Evolutionary conservation across 2,888 invertebrate genomes (phyloP), one percentile per base, ranked within the genome.

Genomic region (Petrolisthes manimaculis): DNA sequence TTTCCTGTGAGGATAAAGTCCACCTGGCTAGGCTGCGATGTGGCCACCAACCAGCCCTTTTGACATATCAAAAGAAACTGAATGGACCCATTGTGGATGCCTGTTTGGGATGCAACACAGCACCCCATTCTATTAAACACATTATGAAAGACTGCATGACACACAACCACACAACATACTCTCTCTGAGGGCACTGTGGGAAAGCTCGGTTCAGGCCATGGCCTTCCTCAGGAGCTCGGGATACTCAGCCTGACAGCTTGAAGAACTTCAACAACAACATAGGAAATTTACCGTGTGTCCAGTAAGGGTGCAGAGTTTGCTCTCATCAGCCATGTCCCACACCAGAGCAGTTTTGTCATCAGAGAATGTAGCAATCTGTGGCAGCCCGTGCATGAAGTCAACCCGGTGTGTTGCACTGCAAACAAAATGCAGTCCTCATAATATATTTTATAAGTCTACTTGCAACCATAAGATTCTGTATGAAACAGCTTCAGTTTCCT

Each of bases 241-340:
- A n/a, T n/a, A n/a, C n/a, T n/a, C n/a, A n/a, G n/a, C n/a, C n/a
- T n/a, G n/a, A n/a, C 37, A 37, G 37, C 37, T 37, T 37, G 37
- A 37, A 37, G 37, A 37, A 37, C 37, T 37, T 37, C 37, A 37
- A 37, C 37, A 37, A 37, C 2, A 61, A 67, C 24, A 51, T 21
- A 51, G 21, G 56, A n/a, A 5, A 83, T 92, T 91, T 92, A 94
- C 94, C 91, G 92, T 92, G 91, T 94, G 94, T 87, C 94, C 94
- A 67, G 92, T 91, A 90, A 93, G 93, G 53, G 94, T 95, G 24
- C 95, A 93, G 51, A 97, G 92, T 92, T 95, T 94, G 90, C 95
- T 95, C 93, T 98, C 97, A 89, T 95, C 96, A 0, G 97, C 95
- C 92, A 99, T 96, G 92, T 99, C 98, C 98, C 98, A 98, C n/a